Conservation (phyloP, 1,140 invertebrate species). For the Drosophila ambigua region DNA sequence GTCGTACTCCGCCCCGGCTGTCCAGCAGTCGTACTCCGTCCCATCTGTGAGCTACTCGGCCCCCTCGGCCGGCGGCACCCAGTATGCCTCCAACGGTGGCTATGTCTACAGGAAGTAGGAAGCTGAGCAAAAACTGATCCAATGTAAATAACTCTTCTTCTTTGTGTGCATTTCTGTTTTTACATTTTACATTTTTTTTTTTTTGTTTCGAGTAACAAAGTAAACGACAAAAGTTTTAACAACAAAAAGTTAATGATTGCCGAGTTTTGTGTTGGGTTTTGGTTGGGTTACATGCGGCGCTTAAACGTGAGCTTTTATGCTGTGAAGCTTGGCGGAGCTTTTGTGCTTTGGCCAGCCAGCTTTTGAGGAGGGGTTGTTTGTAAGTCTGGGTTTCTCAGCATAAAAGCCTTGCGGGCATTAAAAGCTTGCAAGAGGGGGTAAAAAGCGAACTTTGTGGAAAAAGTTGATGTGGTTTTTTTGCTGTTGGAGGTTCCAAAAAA, state of each 20-base stretch:
- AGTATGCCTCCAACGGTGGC: constrained; percentile 79
- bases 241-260: background rate
- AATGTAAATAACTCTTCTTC: constrained; percentile 50
- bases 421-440: no score
- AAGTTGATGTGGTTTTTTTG: no score
- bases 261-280: no score
- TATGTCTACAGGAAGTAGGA: constrained; percentile 80
- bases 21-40: constrained; percentile 28
- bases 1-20: constrained; percentile 25
- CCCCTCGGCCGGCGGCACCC: constrained; percentile 62
- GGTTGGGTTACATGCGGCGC: no score
- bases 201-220: constrained; percentile 10
- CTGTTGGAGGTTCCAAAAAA: no score
- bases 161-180: constrained; percentile 8
- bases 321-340: background rate
- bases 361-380: no score
- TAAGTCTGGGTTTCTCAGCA: no score
- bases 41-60: constrained; percentile 42
- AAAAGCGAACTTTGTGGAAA: no score
- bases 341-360: no score
- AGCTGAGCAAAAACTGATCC: constrained; percentile 26
- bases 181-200: constrained; percentile 47
- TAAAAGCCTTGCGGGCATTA: no score
- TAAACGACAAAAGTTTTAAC: constrained; percentile 3
- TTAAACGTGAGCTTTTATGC: background rate